Evolutionary conservation across 2,797 vertebrate genomes (phyloP), one percentile per base, ranked within the genome.

Genomic region (Peromyscus aztecus): DNA sequence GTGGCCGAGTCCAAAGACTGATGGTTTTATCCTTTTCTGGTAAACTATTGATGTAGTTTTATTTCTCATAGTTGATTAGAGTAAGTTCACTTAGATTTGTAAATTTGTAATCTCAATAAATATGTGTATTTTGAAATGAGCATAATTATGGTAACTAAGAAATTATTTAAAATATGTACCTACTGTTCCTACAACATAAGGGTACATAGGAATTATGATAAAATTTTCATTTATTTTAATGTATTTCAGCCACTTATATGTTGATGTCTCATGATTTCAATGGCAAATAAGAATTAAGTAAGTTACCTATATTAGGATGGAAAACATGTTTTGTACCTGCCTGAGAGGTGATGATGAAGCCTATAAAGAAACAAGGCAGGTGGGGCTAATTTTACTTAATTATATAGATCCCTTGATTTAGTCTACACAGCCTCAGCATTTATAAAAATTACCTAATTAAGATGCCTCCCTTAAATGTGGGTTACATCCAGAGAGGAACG

Each of bases 311-410:
- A 88, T 92, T 94, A 77, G 34, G 12, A 90, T 87, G 76, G 93
- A 96, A 96, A 83, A 73, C 43, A 89, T 90, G 76, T 91, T 92
- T 96, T 91, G 0, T 97, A 52, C 17, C 43, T 84, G 46, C 63
- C 59, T 77, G n/a, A 67, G 43, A 52, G 52, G 10, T 77, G 83
- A 78, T 93, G 21, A 94, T 94, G 31, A 95, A 90, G 76, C 89
- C 55, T 75, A 40, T 91, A 75, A 96, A 85, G 86, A 95, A 97
- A 93, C 24, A 19, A 67, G 40, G 57, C 71, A 94, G 55, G 80
- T 97, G 55, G 84, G 55, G n/a, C 65, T 96, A 91, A 96, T 91
- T 97, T 97, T 85, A 49, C 55, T 90, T 95, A 95, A 97, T 96
- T 95, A 90, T 78, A 78, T 91, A 91, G 63, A 37, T 78, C 13